phyloP scores from a whole-genome alignment of 2,113 vertebrate species.

The Pituophis catenifer region DNA sequence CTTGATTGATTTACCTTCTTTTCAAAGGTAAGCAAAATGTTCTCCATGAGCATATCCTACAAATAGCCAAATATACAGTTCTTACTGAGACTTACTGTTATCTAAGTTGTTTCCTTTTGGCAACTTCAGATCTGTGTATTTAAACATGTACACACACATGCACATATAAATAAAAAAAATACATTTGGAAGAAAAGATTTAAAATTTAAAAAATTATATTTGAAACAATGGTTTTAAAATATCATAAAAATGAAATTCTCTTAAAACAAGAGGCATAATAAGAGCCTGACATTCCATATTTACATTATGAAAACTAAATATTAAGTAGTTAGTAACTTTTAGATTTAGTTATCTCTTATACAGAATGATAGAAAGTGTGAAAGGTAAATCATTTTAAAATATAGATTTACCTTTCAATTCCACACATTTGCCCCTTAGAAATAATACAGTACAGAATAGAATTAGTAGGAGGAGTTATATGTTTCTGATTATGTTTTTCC shows the following conservation, averaged over 20 bases:
- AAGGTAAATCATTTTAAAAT: slow-evolving; percentile 14
- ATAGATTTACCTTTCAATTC: slow-evolving; percentile 18
- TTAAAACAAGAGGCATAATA: not conserved
- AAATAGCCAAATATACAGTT: not conserved
- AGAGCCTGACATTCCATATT: not conserved
- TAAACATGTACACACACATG: not conserved
- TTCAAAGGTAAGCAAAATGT: not conserved
- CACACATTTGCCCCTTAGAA: slow-evolving; percentile 2
- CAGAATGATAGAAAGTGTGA: slow-evolving; percentile 36
- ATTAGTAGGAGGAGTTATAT: slow-evolving; percentile 7
- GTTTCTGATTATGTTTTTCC: slow-evolving; percentile 28
- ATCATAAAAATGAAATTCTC: not conserved
- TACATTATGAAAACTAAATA: not conserved
- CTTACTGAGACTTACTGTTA: not conserved
- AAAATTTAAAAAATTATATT: not conserved
- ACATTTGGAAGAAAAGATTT: not conserved
- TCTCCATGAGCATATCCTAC: not conserved
- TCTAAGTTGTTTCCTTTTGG: not conserved
- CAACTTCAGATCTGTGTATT: not conserved
- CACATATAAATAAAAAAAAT: not conserved
- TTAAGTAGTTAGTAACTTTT: slow-evolving; percentile 13
- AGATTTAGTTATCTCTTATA: not conserved
- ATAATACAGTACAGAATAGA: slow-evolving; percentile 22
- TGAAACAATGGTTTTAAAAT: not conserved
- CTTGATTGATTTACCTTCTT: not conserved